phyloP scores from a whole-genome alignment of 64 coral and sea anemone species.

The Actinia tenebrosa region DNA sequence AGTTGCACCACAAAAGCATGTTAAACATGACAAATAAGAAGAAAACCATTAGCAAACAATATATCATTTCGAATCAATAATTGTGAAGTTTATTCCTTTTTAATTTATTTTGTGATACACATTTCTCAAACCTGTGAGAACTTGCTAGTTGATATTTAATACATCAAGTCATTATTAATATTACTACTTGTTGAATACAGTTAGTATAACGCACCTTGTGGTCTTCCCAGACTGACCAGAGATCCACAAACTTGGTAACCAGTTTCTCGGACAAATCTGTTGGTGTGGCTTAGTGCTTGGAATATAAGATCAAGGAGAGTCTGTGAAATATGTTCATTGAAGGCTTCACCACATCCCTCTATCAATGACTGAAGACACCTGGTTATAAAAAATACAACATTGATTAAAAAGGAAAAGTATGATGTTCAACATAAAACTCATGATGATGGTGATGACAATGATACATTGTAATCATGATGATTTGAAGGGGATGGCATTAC shows the following conservation, averaged over 20 bases:
- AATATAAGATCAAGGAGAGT: conserved; percentile 81
- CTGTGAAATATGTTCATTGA: conserved; percentile 83
- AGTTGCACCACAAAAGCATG: background rate
- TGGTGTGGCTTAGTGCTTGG: conserved; percentile 81
- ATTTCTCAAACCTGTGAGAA: too few relatives aligned
- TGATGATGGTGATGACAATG: background rate
- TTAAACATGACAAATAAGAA: too few relatives aligned
- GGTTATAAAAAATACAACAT: background rate
- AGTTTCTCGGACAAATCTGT: conserved; percentile 96
- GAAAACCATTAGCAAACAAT: too few relatives aligned
- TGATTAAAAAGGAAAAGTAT: too few relatives aligned
- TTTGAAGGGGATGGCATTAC: too few relatives aligned
- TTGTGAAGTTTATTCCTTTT: too few relatives aligned
- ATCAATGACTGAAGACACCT: conserved; percentile 93
- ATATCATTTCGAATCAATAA: too few relatives aligned
- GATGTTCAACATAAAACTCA: too few relatives aligned
- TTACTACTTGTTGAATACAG: background rate
- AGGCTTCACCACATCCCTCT: conserved; percentile 83
- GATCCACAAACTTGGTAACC: conserved; percentile 96
- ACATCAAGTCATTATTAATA: too few relatives aligned
- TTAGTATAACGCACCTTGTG: conserved; percentile 45
- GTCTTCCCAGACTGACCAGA: conserved; percentile 75
- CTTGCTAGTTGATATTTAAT: too few relatives aligned
- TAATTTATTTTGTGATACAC: too few relatives aligned
- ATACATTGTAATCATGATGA: too few relatives aligned